phyloP scores from a whole-genome alignment of 2,797 vertebrate genomes.

The Mus minutoides region DNA sequence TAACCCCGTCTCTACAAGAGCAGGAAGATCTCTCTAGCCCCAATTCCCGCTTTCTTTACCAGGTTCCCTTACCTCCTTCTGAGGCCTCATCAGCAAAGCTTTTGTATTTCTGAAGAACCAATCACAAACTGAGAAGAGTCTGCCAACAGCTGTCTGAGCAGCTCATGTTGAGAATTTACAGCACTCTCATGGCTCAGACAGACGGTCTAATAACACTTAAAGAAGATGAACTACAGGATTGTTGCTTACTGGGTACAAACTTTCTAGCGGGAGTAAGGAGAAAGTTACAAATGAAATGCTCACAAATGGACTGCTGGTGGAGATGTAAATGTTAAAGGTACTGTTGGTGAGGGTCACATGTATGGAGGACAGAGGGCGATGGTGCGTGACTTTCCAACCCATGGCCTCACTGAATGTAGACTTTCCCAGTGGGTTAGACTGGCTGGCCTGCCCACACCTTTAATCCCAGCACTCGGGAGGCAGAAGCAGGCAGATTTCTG shows the following conservation, averaged over 20 bases:
- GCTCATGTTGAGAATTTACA: neutral
- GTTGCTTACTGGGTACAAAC: neutral
- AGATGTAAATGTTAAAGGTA: neutral
- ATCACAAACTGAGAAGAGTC: neutral
- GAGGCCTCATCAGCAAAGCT: neutral
- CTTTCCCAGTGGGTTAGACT: neutral
- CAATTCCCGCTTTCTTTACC: neutral
- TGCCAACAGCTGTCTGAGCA: neutral
- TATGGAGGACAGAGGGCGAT: neutral
- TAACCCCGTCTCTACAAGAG: neutral
- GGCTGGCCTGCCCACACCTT: too few species aligned
- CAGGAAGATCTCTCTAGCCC: neutral
- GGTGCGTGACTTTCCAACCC: too few species aligned
- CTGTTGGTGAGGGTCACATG: too few species aligned
- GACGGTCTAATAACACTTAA: neutral
- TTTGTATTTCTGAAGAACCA: neutral
- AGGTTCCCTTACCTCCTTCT: neutral
- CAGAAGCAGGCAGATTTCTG: too few species aligned
- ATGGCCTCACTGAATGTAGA: neutral
- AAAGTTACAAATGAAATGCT: neutral
- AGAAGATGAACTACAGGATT: neutral
- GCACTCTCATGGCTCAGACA: neutral
- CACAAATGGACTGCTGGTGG: too few species aligned
- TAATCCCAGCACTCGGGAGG: too few species aligned
- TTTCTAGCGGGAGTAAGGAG: neutral